Conservation (phyloP, 1,140 invertebrate species). For the Pseudomyrmex flavicornis region DNA sequence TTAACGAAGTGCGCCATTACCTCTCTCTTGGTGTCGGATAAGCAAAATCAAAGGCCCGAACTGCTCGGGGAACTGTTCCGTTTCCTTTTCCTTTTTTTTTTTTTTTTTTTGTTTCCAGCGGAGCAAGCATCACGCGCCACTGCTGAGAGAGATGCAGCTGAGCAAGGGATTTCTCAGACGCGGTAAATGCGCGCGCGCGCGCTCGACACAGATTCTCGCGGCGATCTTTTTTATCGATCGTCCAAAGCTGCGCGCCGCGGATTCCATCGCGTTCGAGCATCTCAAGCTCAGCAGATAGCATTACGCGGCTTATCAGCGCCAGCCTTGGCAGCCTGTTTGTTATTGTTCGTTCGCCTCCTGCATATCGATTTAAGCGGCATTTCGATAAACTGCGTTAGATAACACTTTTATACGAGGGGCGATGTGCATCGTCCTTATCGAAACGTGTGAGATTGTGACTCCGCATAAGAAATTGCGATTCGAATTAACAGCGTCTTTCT, state of each 20-base stretch:
- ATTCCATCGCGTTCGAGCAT: constrained; percentile 43
- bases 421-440: constrained; percentile 14
- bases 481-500: constrained; percentile 27
- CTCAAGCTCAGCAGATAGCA: constrained; percentile 34
- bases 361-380: constrained; percentile 39
- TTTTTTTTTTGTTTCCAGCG: not conserved
- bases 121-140: constrained; percentile 54
- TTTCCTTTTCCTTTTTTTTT: constrained; percentile 1
- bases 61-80: constrained; percentile 58
- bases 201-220: constrained; percentile 56
- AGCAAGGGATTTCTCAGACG: constrained; percentile 63
- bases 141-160: constrained; percentile 35
- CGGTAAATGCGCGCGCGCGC: constrained; percentile 12
- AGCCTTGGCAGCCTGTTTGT: not conserved
- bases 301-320: constrained; percentile 46
- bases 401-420: constrained; percentile 24
- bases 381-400: constrained; percentile 31
- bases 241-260: not conserved
- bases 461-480: constrained; percentile 18
- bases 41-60: constrained; percentile 72
- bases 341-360: constrained; percentile 33
- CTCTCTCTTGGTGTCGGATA: constrained; percentile 71
- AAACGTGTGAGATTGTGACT: constrained; percentile 1
- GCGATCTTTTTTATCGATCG: constrained; percentile 37
- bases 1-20: constrained; percentile 76